Percentiles rank a stretch among this genome's conserved stretches.
These are phyloP conservation scores for Festucalex cinctus DNA, from an alignment of 2,113 vertebrate genomes.

Conservation along the genomic window DNA sequence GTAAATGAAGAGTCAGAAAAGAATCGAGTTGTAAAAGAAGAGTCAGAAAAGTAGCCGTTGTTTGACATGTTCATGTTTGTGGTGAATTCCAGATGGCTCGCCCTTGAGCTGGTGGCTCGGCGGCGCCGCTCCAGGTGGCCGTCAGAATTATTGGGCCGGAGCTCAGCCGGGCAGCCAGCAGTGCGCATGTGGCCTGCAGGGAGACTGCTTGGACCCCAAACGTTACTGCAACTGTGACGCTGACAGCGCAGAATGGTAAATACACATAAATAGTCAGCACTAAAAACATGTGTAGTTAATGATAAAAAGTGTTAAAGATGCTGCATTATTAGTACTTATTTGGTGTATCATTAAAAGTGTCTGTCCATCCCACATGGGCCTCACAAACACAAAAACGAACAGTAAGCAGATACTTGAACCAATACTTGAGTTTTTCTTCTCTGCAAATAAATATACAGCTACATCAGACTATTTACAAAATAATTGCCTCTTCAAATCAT, in stretches of 20 bases:
- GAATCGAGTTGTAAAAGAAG: background rate
- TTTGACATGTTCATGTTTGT: background rate
- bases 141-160: slow-evolving; percentile 71
- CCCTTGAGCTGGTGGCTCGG: slow-evolving; percentile 73
- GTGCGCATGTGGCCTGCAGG: slow-evolving; percentile 67
- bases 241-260: slow-evolving; percentile 83
- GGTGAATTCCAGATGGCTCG: slow-evolving; percentile 59
- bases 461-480: no score
- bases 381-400: no score
- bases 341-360: no score
- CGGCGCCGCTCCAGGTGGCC: slow-evolving; percentile 27
- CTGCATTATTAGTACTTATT: no score
- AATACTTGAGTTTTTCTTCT: no score
- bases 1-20: no score
- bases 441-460: no score
- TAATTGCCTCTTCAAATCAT: no score
- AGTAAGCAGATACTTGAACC: no score
- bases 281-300: no score
- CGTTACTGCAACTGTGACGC: slow-evolving; percentile 88
- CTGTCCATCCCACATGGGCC: no score
- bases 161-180: slow-evolving; percentile 67
- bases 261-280: background rate
- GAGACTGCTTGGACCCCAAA: slow-evolving; percentile 62
- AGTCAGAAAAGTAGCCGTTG: background rate
- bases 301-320: no score